Conservation (phyloP, 1,140 invertebrate species). For the Hyles euphorbiae region DNA sequence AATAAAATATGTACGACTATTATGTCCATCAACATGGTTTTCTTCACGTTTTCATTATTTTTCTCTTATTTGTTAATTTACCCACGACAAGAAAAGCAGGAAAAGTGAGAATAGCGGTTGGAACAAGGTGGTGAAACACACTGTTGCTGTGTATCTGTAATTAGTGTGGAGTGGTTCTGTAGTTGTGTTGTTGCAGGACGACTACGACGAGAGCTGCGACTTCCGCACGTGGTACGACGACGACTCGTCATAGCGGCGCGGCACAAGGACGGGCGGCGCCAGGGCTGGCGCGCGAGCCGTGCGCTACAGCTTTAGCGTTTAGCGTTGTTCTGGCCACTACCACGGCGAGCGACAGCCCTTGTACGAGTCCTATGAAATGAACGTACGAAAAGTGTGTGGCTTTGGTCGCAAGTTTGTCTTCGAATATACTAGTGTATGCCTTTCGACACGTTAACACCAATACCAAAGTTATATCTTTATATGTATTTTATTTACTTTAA, state of each 20-base stretch:
- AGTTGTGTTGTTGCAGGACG: slow-evolving; percentile 40
- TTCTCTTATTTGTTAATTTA: no score
- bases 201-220: slow-evolving; percentile 63
- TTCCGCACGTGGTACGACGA: slow-evolving; percentile 66
- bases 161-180: not conserved
- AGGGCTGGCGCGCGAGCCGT: slow-evolving; percentile 18
- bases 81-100: no score
- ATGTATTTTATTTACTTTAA: slow-evolving; percentile 47
- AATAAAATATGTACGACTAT: no score
- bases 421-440: slow-evolving; percentile 21
- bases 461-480: slow-evolving; percentile 68
- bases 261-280: no score
- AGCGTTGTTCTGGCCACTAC: slow-evolving; percentile 15
- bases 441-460: slow-evolving; percentile 50
- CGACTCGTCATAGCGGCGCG: slow-evolving; percentile 59
- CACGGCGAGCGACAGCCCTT: not conserved
- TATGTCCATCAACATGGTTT: no score
- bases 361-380: slow-evolving; percentile 3
- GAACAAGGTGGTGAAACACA: not conserved
- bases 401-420: slow-evolving; percentile 1
- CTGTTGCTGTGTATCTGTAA: not conserved
- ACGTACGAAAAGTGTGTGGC: slow-evolving; percentile 5
- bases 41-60: no score
- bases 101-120: no score
- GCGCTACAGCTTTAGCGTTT: slow-evolving; percentile 20